Evolutionary conservation across 1,140 invertebrate genomes (phyloP), one percentile per base, ranked within the genome.

Genomic region (Papilio polyxenes): DNA sequence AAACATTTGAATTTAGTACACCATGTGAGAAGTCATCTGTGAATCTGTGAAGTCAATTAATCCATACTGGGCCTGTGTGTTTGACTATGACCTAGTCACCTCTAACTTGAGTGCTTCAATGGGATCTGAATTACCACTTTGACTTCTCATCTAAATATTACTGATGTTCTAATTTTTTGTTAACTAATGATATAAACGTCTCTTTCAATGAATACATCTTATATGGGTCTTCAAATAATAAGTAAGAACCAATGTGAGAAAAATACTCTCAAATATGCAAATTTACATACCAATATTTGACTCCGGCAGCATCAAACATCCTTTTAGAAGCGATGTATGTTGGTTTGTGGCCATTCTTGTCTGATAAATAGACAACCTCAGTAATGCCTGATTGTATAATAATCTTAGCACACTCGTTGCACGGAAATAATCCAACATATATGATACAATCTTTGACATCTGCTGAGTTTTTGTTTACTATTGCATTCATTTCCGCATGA

Each of bases 401-500:
- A 4, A 99, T 94, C 95, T 99, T 99, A 0, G 98, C 98, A 95
- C 99, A 99, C 93, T 99, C 98, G 90, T 99, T 99, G 89, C 99
- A 99, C 0, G 98, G 98, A 93, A 99, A 99, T 9, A 98, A 91
- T 0, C 96, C 97, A 0, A 98, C 97, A 92, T 98, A 99, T 1
- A 99, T 96, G 1, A 95, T 96, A 88, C 98, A 98, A 83, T 96
- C 95, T 86, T 96, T 96, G 0, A 99, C 92, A 95, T 97, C 96
- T 0, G 95, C 94, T 3, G 95, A 95, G 90, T 98, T 99, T 92
- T 97, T 98, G 90, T 99, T 99, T 2, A 99, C 86, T 82, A 99
- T 98, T 13, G 99, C 98, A 95, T 99, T 99, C 92, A 99, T 95
- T 95, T 99, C 99, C 49, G 99, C 99, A 95, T 99, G 99, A 85